Conservation (phyloP, 1,140 invertebrate genomes). For the Paraescarpia echinospica region DNA sequence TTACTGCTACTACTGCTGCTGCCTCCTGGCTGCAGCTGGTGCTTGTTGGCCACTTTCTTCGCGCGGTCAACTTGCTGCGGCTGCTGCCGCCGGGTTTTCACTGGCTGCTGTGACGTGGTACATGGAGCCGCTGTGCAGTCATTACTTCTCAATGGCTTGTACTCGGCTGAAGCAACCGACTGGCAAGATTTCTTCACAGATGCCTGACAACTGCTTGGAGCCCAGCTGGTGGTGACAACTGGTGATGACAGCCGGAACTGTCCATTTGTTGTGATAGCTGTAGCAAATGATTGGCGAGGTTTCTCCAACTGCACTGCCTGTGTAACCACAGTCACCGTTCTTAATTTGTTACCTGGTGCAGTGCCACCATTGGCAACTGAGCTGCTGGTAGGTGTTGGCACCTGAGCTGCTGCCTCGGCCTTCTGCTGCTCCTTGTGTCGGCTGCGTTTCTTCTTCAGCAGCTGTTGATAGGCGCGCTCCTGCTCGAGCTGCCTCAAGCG, state of each 20-base stretch:
- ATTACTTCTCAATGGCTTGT: neutral
- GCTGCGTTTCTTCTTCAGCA: neutral
- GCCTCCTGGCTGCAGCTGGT: neutral
- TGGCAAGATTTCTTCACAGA: neutral
- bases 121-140: neutral
- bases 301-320: neutral
- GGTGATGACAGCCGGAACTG: neutral
- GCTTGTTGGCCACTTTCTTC: neutral
- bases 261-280: neutral
- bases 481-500: neutral
- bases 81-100: neutral
- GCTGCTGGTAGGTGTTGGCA: neutral
- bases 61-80: neutral
- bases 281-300: neutral
- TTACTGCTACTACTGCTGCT: neutral
- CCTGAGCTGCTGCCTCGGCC: neutral
- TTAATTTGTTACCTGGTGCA: neutral
- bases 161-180: neutral
- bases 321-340: too few species aligned
- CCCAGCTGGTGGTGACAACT: neutral
- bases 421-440: slow-evolving; percentile 7
- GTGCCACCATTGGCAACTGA: neutral
- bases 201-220: neutral
- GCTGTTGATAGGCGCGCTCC: neutral
- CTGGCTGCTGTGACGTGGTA: neutral